phyloP scores from a whole-genome alignment of 2,888 invertebrate genomes.

The Himalopsyche japonica region DNA sequence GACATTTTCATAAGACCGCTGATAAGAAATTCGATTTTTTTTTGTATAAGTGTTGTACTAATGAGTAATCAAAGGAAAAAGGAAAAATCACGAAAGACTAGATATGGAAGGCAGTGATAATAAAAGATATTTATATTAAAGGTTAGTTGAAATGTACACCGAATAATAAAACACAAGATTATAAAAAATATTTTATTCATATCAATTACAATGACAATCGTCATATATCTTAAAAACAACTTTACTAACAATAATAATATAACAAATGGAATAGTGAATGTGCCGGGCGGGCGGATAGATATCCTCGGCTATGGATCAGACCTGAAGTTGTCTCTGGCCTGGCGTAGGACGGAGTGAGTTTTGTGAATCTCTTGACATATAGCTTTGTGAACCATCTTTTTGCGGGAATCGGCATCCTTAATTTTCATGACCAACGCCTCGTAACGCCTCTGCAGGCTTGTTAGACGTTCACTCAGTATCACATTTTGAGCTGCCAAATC shows the following conservation, averaged over 20 bases:
- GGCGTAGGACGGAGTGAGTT: constrained; percentile 75
- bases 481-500: constrained; percentile 67
- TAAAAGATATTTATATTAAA: neutral
- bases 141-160: neutral
- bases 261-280: constrained; percentile 20
- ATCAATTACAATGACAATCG: neutral
- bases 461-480: constrained; percentile 70
- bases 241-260: neutral
- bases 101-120: neutral
- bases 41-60: too few relatives aligned
- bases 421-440: constrained; percentile 78
- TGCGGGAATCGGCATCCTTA: constrained; percentile 76
- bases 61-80: too few relatives aligned
- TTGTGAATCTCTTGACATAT: constrained; percentile 81
- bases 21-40: too few relatives aligned
- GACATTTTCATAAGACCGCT: too few relatives aligned
- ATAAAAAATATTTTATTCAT: neutral
- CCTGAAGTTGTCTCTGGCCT: constrained; percentile 71
- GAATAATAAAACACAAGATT: neutral
- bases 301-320: constrained; percentile 12
- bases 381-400: constrained; percentile 80
- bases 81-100: too few relatives aligned
- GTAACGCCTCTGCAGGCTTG: constrained; percentile 72
- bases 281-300: neutral
- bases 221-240: neutral